Percentiles rank a stretch among this genome's conserved stretches.
Conservation (phyloP, 2,113 vertebrate genomes). For the Mustela nigripes region DNA sequence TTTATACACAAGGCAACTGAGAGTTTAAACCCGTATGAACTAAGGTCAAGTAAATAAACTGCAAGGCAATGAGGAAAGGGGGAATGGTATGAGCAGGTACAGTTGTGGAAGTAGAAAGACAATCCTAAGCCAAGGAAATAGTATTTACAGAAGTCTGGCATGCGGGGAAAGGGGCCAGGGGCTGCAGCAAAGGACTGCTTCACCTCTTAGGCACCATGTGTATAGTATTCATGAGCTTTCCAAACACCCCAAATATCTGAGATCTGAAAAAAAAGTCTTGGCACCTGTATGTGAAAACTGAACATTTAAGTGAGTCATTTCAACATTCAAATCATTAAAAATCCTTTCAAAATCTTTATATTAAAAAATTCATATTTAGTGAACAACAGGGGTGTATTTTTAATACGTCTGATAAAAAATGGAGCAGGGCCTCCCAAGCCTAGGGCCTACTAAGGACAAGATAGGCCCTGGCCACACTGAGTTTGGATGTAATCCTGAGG, state of each 20-base stretch:
- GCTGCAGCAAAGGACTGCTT: not conserved
- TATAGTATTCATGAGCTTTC: not conserved
- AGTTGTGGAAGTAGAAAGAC: not conserved
- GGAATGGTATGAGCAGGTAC: not conserved
- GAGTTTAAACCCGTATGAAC: not conserved
- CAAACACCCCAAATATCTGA: not conserved
- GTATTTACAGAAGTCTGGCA: not conserved
- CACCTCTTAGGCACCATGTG: no score
- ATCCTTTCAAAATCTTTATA: not conserved
- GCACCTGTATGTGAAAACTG: not conserved
- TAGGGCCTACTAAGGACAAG: not conserved
- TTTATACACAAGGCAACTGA: not conserved
- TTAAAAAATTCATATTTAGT: not conserved
- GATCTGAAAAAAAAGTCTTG: not conserved
- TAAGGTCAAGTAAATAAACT: slow-evolving; percentile 48
- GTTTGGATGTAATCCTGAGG: not conserved
- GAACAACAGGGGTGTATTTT: not conserved
- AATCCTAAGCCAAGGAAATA: not conserved
- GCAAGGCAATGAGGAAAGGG: not conserved
- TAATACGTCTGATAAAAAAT: not conserved
- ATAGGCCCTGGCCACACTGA: not conserved
- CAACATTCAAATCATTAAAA: not conserved
- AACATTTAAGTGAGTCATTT: slow-evolving; percentile 25
- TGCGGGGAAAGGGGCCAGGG: not conserved
- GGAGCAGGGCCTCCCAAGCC: not conserved